A percentile compares a stretch with the other conserved stretches of the same genome.
phyloP scores from a whole-genome alignment of 2,113 vertebrate species.

The Apistogramma diplotaenia region DNA sequence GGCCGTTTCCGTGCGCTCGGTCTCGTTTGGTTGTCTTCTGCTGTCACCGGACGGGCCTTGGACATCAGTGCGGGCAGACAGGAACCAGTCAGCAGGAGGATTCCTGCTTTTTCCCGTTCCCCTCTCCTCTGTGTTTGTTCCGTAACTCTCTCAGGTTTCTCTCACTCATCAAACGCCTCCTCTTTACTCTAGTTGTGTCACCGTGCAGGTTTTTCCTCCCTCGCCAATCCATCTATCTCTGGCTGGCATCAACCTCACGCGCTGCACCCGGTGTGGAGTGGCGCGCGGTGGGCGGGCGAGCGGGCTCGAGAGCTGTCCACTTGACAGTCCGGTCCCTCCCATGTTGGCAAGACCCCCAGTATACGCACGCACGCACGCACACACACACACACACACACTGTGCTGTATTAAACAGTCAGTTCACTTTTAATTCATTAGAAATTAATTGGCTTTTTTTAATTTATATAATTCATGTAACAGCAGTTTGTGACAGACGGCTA shows the following conservation, averaged over 20 bases:
- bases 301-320: constrained; percentile 64
- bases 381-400: background rate
- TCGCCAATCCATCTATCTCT: constrained; percentile 23
- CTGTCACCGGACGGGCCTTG: constrained; percentile 44
- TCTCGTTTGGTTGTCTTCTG: constrained; percentile 28
- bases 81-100: constrained; percentile 35
- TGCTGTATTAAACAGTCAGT: background rate
- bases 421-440: background rate
- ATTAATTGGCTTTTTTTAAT: background rate
- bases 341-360: constrained; percentile 65
- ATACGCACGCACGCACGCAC: background rate
- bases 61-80: constrained; percentile 41
- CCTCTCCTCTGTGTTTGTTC: constrained; percentile 26
- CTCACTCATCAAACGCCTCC: constrained; percentile 26
- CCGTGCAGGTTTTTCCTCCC: constrained; percentile 24
- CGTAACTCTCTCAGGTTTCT: constrained; percentile 41
- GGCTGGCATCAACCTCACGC: constrained; percentile 58
- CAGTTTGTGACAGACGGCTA: constrained; percentile 8
- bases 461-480: background rate
- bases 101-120: constrained; percentile 57
- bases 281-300: constrained; percentile 57
- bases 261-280: constrained; percentile 54
- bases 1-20: constrained; percentile 18
- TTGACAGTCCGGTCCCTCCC: constrained; percentile 69
- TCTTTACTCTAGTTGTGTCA: constrained; percentile 34